Conservation (phyloP, 30 jellyfish, hydroid and myxozoan genomes). For the Morbakka virulenta region DNA sequence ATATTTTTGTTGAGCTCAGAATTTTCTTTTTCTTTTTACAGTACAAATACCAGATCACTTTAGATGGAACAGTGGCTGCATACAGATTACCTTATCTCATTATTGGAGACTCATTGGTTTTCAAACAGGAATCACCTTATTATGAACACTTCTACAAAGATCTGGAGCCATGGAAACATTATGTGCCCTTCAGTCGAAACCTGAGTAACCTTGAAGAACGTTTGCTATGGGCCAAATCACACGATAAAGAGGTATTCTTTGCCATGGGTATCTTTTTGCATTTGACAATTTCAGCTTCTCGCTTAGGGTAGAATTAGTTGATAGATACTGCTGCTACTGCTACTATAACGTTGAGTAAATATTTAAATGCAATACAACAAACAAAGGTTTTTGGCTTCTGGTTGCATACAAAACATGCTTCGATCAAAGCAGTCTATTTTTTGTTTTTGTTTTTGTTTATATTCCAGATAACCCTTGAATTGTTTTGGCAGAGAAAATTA, state of each 20-base stretch:
- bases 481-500: too few species aligned
- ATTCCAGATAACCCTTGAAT: too few species aligned
- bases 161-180: constrained; percentile 75
- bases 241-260: constrained; percentile 71
- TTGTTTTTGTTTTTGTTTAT: too few species aligned
- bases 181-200: constrained; percentile 73
- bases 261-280: not conserved
- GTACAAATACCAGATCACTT: constrained; percentile 79
- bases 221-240: constrained; percentile 74
- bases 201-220: constrained; percentile 75
- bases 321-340: too few species aligned
- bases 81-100: constrained; percentile 81
- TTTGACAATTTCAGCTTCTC: not conserved
- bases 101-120: constrained; percentile 78
- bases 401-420: too few species aligned
- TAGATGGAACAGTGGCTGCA: constrained; percentile 99
- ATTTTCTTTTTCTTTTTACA: constrained; percentile 18
- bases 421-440: too few species aligned
- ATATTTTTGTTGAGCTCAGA: not conserved
- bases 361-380: too few species aligned
- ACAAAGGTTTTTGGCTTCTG: too few species aligned
- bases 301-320: too few species aligned
- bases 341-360: too few species aligned
- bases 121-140: constrained; percentile 83
- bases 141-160: constrained; percentile 89